A percentile compares a stretch with the other conserved stretches of the same genome.
Evolutionary conservation across 2,888 invertebrate species (phyloP).

Genomic region (Dioctria rufipes): DNA sequence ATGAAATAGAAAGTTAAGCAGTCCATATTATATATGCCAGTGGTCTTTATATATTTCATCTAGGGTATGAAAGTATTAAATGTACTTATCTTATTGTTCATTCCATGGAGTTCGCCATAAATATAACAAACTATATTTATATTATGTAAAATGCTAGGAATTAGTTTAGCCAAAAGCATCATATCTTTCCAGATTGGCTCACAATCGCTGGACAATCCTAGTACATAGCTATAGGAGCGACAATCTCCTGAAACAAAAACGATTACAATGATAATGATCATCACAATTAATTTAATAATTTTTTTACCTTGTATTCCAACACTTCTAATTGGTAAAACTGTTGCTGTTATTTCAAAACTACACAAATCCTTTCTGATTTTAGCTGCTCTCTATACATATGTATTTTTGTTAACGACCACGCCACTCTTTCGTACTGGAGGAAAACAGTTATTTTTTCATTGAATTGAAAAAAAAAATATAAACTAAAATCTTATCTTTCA

Average conservation of each 20-base stretch:
- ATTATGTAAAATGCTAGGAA: constrained; percentile 96
- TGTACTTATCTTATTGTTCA: too few relatives aligned
- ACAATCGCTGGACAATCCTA: constrained; percentile 88
- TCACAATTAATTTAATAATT: not conserved
- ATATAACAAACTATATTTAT: constrained; percentile 97
- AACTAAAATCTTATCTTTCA: too few relatives aligned
- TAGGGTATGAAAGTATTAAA: too few relatives aligned
- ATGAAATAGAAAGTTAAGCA: too few relatives aligned
- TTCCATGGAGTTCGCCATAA: constrained; percentile 91
- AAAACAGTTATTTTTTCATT: too few relatives aligned
- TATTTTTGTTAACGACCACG: too few relatives aligned
- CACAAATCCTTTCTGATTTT: constrained; percentile 62
- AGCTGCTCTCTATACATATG: too few relatives aligned
- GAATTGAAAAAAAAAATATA: too few relatives aligned
- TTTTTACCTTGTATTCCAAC: constrained; percentile 94
- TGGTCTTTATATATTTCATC: too few relatives aligned
- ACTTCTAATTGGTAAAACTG: constrained; percentile 91
- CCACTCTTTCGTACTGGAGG: too few relatives aligned
- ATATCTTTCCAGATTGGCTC: constrained; percentile 90
- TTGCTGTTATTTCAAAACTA: constrained; percentile 82
- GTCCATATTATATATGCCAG: too few relatives aligned
- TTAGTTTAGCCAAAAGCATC: constrained; percentile 89
- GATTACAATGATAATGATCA: not conserved
- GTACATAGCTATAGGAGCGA: constrained; percentile 96
- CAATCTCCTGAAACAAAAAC: constrained; percentile 79